These are phyloP conservation scores for Cephonodes hylas DNA, from an alignment of 2,888 invertebrate species.

Conservation along the genomic window DNA sequence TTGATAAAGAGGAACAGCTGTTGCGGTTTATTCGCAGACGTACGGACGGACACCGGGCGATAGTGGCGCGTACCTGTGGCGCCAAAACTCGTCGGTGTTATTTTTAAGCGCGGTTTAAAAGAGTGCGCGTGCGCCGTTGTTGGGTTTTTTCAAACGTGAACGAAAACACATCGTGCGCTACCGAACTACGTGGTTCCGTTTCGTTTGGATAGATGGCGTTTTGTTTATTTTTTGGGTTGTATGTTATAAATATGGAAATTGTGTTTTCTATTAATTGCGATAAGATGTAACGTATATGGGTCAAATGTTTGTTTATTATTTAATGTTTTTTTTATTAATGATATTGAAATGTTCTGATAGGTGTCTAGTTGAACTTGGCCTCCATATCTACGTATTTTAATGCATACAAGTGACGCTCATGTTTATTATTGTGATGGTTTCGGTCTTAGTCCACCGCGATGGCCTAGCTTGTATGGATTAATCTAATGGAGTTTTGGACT, in stretches of 20 bases:
- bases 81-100: neutral
- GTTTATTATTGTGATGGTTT: no score
- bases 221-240: constrained; percentile 10
- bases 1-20: neutral
- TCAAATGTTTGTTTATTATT: neutral
- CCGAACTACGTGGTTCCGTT: constrained; percentile 51
- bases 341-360: no score
- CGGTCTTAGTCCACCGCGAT: no score
- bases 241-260: neutral
- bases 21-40: neutral
- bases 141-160: neutral
- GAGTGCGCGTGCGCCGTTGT: neutral
- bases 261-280: neutral
- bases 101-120: neutral
- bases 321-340: neutral
- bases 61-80: neutral
- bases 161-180: constrained; percentile 14
- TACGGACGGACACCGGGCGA: neutral
- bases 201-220: constrained; percentile 60
- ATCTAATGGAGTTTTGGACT: no score
- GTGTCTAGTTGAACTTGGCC: no score
- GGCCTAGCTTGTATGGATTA: no score
- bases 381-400: no score
- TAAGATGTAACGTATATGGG: neutral
- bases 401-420: no score